Base-by-base conservation (phyloP, 2,113 vertebrate species). In the Phasianus colchicus region DNA sequence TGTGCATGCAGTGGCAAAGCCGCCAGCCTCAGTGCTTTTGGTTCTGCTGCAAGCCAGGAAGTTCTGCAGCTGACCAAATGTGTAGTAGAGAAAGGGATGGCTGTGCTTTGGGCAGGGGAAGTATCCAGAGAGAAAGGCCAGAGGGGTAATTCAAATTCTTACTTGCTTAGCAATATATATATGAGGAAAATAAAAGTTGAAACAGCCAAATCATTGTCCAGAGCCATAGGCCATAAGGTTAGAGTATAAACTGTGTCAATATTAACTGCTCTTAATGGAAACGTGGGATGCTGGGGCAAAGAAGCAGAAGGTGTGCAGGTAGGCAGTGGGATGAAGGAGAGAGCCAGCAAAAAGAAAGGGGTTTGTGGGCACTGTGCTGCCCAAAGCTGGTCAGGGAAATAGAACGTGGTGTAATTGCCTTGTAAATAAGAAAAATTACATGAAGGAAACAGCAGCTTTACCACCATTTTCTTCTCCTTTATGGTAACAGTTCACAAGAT, bases 201-300 rank as follows among this genome's bases (percentile, higher is more conserved):
- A 91, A 12, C 38, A 40, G 29, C 25, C 10, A 81, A 75, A 66
- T 85, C 13, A 25, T 54, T 1, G 2, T 18, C 38, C 61, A 81
- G 76, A 91, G 57, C 57, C 52, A 20, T 7, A 84, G 76, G 60
- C 38, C 61, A 18, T 27, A 67, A 88, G 84, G 78, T 73, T 48
- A 45, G 34, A 45, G 40, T 14, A 54, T 72, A 69, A 92, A 32
- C 21, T 70, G 65, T 81, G 58, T 29, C 73, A 73, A 1, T 84
- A 63, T 91, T 83, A 84, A 79, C 36, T 73, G 48, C 72, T 82
- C 48, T 47, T 65, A 74, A 73, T 80, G 86, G 42, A 87, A 96
- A 85, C 42, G 22, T 27, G 61, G 52, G 22, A 52, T 52, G 20
- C 20, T 80, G 66, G n/a, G 82, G 38, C 47, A 81, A 8, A 54